Conservation (phyloP, 2,797 vertebrate genomes). For the Champsocephalus esox region DNA sequence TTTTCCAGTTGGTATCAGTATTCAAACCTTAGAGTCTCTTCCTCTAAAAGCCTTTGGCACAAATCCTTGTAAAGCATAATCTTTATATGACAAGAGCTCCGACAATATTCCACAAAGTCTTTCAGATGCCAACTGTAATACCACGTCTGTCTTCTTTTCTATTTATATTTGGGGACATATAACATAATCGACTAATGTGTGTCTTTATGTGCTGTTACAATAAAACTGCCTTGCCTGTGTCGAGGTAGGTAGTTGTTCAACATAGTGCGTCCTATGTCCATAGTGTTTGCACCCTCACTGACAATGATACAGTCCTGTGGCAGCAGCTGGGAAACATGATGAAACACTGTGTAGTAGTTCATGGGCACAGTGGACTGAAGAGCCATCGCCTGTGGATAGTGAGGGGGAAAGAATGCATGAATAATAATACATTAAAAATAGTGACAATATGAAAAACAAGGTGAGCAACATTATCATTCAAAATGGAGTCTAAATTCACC, state of each 20-base stretch:
- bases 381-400: conserved; percentile 84
- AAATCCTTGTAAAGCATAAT: not conserved
- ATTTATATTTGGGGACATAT: not conserved
- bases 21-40: not conserved
- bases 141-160: too few relatives aligned
- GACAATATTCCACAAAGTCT: not conserved
- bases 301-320: conserved; percentile 93
- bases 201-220: not conserved
- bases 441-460: not conserved
- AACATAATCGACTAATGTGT: not conserved
- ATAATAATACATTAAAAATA: not conserved
- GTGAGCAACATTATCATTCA: not conserved
- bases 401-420: not conserved
- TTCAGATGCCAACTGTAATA: not conserved
- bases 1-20: not conserved
- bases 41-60: not conserved
- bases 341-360: conserved; percentile 97
- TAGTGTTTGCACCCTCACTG: conserved; percentile 97
- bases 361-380: conserved; percentile 86
- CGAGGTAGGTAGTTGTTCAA: conserved; percentile 91
- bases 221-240: conserved; percentile 85
- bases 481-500: conserved; percentile 74
- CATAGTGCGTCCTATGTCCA: conserved; percentile 98
- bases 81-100: not conserved
- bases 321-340: conserved; percentile 89